A percentile compares a stretch with the other conserved stretches of the same genome.
Conservation (phyloP, 2,113 vertebrate genomes). For the Rhabdomys dilectus region DNA sequence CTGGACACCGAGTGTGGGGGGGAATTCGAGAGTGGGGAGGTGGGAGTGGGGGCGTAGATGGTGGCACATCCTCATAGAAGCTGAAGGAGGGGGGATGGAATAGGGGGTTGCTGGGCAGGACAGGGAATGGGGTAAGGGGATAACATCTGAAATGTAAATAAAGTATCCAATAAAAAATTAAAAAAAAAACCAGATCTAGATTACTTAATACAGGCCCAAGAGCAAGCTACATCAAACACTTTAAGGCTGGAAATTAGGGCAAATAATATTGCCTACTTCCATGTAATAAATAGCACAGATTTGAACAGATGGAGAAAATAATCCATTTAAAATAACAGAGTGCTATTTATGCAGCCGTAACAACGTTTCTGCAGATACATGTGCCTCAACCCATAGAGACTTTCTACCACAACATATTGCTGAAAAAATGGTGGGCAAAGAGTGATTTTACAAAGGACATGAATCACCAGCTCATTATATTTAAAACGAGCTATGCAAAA, state of each 20-base stretch:
- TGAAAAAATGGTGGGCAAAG: conserved; percentile 63
- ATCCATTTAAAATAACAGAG: conserved; percentile 65
- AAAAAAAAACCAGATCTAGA: conserved; percentile 21
- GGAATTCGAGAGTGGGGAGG: too few species aligned
- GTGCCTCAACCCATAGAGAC: conserved; percentile 44
- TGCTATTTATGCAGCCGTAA: conserved; percentile 49
- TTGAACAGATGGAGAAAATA: conserved; percentile 62
- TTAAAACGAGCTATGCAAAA: conserved; percentile 62
- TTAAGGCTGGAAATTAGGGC: conserved; percentile 26
- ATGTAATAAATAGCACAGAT: neutral
- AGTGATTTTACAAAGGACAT: conserved; percentile 44
- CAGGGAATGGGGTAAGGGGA: too few species aligned
- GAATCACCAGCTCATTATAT: conserved; percentile 72
- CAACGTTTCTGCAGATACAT: conserved; percentile 49
- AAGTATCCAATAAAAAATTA: too few species aligned
- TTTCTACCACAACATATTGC: conserved; percentile 35
- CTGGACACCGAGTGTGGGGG: too few species aligned
- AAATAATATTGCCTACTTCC: conserved; percentile 40
- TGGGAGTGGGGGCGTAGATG: too few species aligned
- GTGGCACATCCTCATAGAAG: too few species aligned
- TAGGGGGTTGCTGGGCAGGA: too few species aligned
- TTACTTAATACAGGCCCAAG: conserved; percentile 1
- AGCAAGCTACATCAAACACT: neutral
- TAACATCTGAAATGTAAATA: too few species aligned
- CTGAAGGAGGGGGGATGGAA: too few species aligned